Base-by-base conservation (phyloP, 2,797 vertebrate genomes). In the Pyrocephalus nanus region DNA sequence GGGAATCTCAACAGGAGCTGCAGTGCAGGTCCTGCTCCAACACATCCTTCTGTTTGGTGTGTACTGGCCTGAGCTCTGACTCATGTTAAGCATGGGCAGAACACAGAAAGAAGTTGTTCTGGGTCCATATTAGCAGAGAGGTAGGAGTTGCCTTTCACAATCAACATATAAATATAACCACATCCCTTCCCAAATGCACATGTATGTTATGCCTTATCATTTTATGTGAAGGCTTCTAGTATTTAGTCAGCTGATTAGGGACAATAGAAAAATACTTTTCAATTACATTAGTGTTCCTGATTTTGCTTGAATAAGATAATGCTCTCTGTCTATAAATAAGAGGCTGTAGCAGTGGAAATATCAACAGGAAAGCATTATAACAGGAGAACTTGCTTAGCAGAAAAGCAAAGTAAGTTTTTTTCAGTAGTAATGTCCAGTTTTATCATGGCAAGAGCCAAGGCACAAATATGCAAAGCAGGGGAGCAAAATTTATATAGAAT, bases 361-460 rank as follows among this genome's bases (percentile, higher is more conserved):
- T 3, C 42, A 57, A 23, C 23, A 71, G 57, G 21, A 91, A 86
- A 86, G 45, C 65, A 77, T 22, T 62, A 1, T 25, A 85, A 66
- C 9, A 19, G 42, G 18, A 88, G 5, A 92, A 30, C 16, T 88
- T 77, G 74, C 36, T 71, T 66, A 80, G 21, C 54, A 88, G 47
- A 40, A 92, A 92, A 78, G 61, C 42, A 36, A 72, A 73, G 26
- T 53, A 42, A 74, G 8, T 9, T 32, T 89, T 90, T 81, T 19
- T 38, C 15, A 38, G 36, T 4, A 78, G 54, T 47, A 42, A 69
- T 0, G 0, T 61, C 21, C 4, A 4, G 18, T 64, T 88, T 87
- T 61, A 81, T 82, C 20, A 62, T 71, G 34, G 54, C 32, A 84
- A 72, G 23, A 74, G 27, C 38, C 23, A 26, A 5, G 32, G 67